These are phyloP conservation scores for Melanotaenia duboulayi DNA, from an alignment of 2,113 vertebrate species.

Conservation along the genomic window DNA sequence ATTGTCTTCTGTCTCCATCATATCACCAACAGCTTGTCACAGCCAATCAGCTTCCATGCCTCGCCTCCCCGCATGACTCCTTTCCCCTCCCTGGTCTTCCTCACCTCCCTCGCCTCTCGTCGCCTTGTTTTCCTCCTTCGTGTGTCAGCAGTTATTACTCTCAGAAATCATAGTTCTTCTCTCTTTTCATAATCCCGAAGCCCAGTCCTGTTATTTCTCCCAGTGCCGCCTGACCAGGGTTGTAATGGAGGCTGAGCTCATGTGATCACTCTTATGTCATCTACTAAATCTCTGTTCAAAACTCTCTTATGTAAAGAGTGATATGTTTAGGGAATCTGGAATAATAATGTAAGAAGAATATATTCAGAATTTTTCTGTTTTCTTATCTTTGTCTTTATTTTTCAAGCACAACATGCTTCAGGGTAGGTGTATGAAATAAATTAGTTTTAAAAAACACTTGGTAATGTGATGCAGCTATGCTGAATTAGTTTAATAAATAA, in stretches of 20 bases:
- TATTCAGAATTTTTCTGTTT: slow-evolving; percentile 20
- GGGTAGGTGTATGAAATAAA: slow-evolving; percentile 11
- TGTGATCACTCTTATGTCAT: slow-evolving; percentile 23
- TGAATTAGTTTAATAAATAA: slow-evolving; percentile 8
- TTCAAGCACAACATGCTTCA: neutral
- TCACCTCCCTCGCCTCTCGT: slow-evolving; percentile 56
- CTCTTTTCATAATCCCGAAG: slow-evolving; percentile 1
- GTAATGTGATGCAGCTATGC: neutral
- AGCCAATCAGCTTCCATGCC: slow-evolving; percentile 70
- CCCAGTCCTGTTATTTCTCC: neutral
- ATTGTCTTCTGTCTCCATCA: slow-evolving; percentile 69
- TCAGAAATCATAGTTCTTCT: slow-evolving; percentile 44
- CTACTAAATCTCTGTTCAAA: slow-evolving; percentile 11
- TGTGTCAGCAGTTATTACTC: slow-evolving; percentile 68
- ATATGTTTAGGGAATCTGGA: neutral
- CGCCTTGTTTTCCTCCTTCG: slow-evolving; percentile 67
- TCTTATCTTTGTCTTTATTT: slow-evolving; percentile 1
- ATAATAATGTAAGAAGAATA: neutral
- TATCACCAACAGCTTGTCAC: slow-evolving; percentile 82
- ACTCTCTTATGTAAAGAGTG: neutral
- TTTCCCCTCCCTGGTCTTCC: slow-evolving; percentile 46
- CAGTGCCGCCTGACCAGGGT: neutral
- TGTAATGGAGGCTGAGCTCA: slow-evolving; percentile 6
- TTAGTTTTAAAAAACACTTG: neutral
- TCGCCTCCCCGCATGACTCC: slow-evolving; percentile 44